phyloP scores from a whole-genome alignment of 2,113 vertebrate species.

The Zingel zingel region DNA sequence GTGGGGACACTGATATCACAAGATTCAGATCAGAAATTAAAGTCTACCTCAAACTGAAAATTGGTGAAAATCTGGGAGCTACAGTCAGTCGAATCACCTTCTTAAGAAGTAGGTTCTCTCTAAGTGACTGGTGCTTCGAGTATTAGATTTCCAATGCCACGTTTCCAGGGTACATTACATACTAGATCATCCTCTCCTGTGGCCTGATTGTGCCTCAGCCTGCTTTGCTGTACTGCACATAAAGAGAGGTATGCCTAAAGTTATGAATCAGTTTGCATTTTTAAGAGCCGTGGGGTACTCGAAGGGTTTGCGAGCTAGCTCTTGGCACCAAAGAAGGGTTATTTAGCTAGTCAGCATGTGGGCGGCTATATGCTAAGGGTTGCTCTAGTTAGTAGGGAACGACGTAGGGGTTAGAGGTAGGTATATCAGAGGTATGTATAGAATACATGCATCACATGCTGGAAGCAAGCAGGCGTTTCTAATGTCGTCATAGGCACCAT shows the following conservation, averaged over 20 bases:
- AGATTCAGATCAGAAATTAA: conserved; percentile 58
- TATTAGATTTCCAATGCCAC: conserved; percentile 9
- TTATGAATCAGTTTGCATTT: conserved; percentile 19
- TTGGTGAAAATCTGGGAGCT: conserved; percentile 31
- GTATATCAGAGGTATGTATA: conserved; percentile 33
- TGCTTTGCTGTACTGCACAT: conserved; percentile 22
- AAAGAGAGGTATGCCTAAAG: conserved; percentile 1
- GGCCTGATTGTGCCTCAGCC: conserved; percentile 37
- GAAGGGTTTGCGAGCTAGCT: conserved; percentile 15
- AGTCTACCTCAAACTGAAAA: conserved; percentile 31
- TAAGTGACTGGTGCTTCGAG: conserved; percentile 38
- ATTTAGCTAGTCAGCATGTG: conserved; percentile 3
- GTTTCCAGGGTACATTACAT: conserved; percentile 24
- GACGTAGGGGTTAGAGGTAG: conserved; percentile 75
- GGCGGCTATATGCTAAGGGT: conserved; percentile 7
- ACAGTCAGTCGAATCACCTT: conserved; percentile 21
- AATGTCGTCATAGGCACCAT: neutral
- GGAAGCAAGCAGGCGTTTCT: conserved; percentile 28
- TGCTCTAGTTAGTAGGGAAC: conserved; percentile 58
- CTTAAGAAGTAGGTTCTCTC: neutral
- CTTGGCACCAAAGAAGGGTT: conserved; percentile 14
- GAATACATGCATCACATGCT: conserved; percentile 50
- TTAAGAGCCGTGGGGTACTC: neutral
- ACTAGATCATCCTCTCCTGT: conserved; percentile 19
- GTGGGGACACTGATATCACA: conserved; percentile 55